These are phyloP conservation scores for Pocillopora meandrina DNA, from an alignment of 92 coral and sea anemone genomes.

Conservation along the genomic window DNA sequence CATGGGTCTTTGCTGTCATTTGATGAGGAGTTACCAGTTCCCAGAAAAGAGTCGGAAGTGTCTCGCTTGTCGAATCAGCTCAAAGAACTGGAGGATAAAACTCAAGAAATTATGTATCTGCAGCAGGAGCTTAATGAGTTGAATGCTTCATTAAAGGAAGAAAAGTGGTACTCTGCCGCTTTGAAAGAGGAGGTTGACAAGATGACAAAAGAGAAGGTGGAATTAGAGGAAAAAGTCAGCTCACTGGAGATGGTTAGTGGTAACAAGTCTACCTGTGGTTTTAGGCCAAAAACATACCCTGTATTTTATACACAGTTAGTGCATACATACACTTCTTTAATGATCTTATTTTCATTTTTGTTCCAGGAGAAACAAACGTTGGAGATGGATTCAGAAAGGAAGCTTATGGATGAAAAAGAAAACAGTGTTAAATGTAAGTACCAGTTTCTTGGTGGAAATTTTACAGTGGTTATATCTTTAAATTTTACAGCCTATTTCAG, in stretches of 20 bases:
- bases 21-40: constrained; percentile 69
- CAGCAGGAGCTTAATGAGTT: constrained; percentile 95
- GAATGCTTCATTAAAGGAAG: constrained; percentile 94
- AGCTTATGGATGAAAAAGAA: constrained; percentile 81
- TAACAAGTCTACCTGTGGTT: no score
- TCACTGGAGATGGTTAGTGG: constrained; percentile 68
- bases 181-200: constrained; percentile 96
- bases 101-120: constrained; percentile 81
- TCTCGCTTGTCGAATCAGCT: constrained; percentile 77
- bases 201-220: constrained; percentile 79
- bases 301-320: no score
- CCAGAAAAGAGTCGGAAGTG: constrained; percentile 83
- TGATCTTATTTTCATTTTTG: not conserved
- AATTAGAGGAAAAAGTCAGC: constrained; percentile 57
- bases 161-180: constrained; percentile 96
- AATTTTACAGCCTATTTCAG: not conserved
- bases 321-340: no score
- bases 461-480: not conserved
- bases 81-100: constrained; percentile 90
- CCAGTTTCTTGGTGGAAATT: no score
- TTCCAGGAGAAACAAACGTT: constrained; percentile 75
- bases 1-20: constrained; percentile 89
- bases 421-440: constrained; percentile 83
- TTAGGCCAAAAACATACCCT: no score
- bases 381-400: constrained; percentile 75